Evolutionary conservation across 2,797 vertebrate genomes (phyloP).

Genomic region (Okamejei kenojei): DNA sequence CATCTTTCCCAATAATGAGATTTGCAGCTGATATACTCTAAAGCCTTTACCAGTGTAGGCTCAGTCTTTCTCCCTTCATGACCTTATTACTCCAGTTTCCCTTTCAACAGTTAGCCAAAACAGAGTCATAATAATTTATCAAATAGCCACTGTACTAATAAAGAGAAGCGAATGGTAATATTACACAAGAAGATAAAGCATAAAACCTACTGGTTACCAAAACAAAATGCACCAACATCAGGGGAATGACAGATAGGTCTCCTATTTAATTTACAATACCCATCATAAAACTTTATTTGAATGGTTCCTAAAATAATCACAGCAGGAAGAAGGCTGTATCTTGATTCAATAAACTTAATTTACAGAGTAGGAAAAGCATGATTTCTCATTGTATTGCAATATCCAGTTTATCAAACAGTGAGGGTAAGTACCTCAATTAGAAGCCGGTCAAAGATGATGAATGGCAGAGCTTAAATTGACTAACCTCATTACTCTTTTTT

Average conservation of each 20-base stretch:
- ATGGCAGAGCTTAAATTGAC: not conserved
- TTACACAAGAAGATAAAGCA: not conserved
- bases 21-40: not conserved
- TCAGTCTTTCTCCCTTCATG: not conserved
- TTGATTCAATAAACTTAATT: not conserved
- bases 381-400: not conserved
- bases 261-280: not conserved
- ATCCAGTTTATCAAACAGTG: constrained; percentile 21
- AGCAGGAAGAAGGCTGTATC: constrained; percentile 12
- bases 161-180: not conserved
- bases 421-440: constrained; percentile 1
- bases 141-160: not conserved
- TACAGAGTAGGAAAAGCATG: constrained; percentile 1
- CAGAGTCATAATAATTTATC: not conserved
- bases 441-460: not conserved
- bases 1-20: not conserved
- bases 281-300: not conserved
- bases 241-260: not conserved
- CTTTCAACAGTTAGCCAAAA: not conserved
- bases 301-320: not conserved
- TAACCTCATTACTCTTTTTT: not conserved
- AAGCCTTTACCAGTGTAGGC: not conserved
- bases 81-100: not conserved
- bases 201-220: not conserved
- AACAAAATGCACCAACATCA: not conserved